These are phyloP conservation scores for Timema cristinae DNA, from an alignment of 2,888 invertebrate genomes.

Conservation along the genomic window DNA sequence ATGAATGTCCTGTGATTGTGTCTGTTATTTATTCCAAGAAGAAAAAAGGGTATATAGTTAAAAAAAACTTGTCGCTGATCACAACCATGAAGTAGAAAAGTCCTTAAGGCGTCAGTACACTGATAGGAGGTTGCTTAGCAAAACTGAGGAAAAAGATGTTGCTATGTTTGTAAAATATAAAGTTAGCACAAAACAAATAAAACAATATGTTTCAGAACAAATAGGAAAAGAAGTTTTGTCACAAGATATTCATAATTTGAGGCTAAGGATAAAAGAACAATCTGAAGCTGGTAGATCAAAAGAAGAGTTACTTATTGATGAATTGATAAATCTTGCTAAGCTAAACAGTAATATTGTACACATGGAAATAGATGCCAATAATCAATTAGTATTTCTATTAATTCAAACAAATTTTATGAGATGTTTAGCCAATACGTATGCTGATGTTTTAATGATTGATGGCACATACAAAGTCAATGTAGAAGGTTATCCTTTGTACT, in stretches of 20 bases:
- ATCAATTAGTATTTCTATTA: neutral
- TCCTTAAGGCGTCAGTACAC: constrained; percentile 11
- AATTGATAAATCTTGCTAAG: neutral
- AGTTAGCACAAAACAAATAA: constrained; percentile 9
- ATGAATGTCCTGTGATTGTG: constrained; percentile 4
- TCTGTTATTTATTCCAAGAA: neutral
- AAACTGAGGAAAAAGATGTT: constrained; percentile 1
- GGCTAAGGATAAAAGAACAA: constrained; percentile 1
- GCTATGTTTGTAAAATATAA: constrained; percentile 8
- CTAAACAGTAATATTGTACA: neutral
- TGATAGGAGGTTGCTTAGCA: constrained; percentile 7
- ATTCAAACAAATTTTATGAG: constrained; percentile 20
- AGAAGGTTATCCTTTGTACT: constrained; percentile 21
- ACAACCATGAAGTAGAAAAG: constrained; percentile 13
- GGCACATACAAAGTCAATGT: constrained; percentile 22
- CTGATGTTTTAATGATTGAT: constrained; percentile 20
- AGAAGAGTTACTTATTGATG: neutral
- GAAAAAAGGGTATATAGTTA: constrained; percentile 12
- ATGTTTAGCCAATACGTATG: constrained; percentile 10
- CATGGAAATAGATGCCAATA: constrained; percentile 8
- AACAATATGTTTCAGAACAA: constrained; percentile 7
- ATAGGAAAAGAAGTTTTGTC: constrained; percentile 10
- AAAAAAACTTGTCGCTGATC: neutral
- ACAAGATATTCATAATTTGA: constrained; percentile 15
- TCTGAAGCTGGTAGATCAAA: neutral